A percentile compares a stretch with the other conserved stretches of the same genome.
Conservation (phyloP, 2,888 invertebrate species). For the Drosophila hamatofila region DNA sequence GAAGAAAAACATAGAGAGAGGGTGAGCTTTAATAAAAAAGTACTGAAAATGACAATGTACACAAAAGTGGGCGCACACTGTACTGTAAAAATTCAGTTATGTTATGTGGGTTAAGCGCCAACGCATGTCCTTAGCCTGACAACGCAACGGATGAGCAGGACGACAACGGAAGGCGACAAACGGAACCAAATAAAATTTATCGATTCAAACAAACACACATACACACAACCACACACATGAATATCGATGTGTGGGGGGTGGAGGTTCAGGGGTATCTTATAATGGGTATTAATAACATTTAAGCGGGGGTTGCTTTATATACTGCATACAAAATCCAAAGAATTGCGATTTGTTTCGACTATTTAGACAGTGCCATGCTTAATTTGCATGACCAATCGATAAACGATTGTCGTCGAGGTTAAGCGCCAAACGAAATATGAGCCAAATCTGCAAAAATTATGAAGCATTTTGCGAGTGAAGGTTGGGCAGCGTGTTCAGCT, state of each 20-base stretch:
- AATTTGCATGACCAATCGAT: slow-evolving; percentile 58
- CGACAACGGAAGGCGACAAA: slow-evolving; percentile 34
- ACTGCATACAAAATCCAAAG: slow-evolving; percentile 55
- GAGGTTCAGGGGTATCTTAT: slow-evolving; percentile 9
- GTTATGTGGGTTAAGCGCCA: slow-evolving; percentile 72
- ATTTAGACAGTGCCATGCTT: slow-evolving; percentile 51
- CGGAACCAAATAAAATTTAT: slow-evolving; percentile 74
- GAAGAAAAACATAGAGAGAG: slow-evolving; percentile 9
- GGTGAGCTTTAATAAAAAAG: slow-evolving; percentile 33
- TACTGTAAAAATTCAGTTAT: slow-evolving; percentile 40
- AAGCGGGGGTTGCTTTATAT: slow-evolving; percentile 14
- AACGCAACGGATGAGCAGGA: slow-evolving; percentile 17
- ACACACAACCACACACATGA: not conserved
- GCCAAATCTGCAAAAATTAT: slow-evolving; percentile 24
- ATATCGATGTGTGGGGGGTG: slow-evolving; percentile 10
- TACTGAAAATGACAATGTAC: slow-evolving; percentile 5
- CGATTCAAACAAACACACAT: slow-evolving; percentile 52
- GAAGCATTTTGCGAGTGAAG: not conserved
- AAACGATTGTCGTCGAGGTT: slow-evolving; percentile 36
- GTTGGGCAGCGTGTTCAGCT: not conserved
- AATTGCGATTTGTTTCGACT: slow-evolving; percentile 30
- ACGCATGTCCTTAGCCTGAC: slow-evolving; percentile 58
- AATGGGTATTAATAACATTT: slow-evolving; percentile 61
- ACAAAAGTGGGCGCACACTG: slow-evolving; percentile 10
- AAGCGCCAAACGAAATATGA: slow-evolving; percentile 10